Evolutionary conservation across 2,113 vertebrate species (phyloP), one percentile per base, ranked within the genome.

Genomic region (Chloropsis hardwickii): DNA sequence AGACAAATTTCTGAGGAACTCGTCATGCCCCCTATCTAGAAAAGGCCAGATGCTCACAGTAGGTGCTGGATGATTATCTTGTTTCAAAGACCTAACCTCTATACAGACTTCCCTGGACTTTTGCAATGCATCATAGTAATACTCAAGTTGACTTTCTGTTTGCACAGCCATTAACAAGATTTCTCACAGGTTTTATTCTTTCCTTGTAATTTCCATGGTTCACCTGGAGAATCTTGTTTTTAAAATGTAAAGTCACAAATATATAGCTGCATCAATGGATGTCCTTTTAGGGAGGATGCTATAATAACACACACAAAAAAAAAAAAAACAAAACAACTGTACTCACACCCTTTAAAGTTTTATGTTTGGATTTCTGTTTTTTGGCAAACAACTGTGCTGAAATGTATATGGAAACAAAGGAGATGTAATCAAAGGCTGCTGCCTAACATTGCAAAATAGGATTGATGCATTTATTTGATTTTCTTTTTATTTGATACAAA

Each of bases 251-350:
- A 70, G 14, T 58, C 12, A 53, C 13, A 62, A 65, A 50, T 29
- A 62, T 1, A 13, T 29, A 66, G 28, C 23, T 57, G 2, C 11
- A 44, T 72, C 27, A 35, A 31, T 11, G 4, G 7, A 13, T 10
- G 53, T 64, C 2, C 1, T 29, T 84, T 87, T n/a, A 60, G 10
- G 14, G 2, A 10, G 69, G 18, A 29, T 50, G 11, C 4, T 65
- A 44, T 13, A 39, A 48, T 62, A 89, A 48, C 13, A 81, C 10
- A 45, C n/a, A n/a, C n/a, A n/a, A n/a, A n/a, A 54, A 56, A 72
- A 4, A 0, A 40, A 45, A 24, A 71, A 3, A 0, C 3, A n/a
- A n/a, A n/a, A n/a, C n/a, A n/a, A n/a, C 2, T 61, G 10, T 12
- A 24, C 8, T 27, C 3, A 1, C 4, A 37, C 3, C 0, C 1